Conservation (phyloP, 1,140 invertebrate species). For the Stenopsyche tienmushanensis region DNA sequence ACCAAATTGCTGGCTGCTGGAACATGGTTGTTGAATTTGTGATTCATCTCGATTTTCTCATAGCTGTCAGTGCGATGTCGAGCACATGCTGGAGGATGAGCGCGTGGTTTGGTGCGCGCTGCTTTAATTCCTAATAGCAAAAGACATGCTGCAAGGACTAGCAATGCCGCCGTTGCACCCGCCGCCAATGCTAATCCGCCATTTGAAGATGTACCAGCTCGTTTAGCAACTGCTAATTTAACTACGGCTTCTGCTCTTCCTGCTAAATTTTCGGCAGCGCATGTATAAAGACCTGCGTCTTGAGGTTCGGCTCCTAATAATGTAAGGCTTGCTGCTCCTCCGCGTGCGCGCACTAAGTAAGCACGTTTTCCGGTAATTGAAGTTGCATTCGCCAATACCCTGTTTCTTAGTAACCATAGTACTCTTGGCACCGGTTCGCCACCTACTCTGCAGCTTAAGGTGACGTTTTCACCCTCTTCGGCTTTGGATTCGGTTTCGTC, state of each 20-base stretch:
- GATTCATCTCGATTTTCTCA: conserved; percentile 74
- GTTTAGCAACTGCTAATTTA: conserved; percentile 65
- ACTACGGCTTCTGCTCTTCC: conserved; percentile 70
- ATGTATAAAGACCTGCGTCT: conserved; percentile 73
- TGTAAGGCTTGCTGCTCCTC: conserved; percentile 65
- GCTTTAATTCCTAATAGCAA: conserved; percentile 43
- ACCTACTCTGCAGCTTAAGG: conserved; percentile 68
- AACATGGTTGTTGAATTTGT: conserved; percentile 46
- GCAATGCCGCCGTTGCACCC: conserved; percentile 51
- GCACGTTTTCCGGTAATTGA: conserved; percentile 49
- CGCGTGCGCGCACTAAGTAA: conserved; percentile 52
- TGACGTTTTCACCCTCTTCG: conserved; percentile 71
- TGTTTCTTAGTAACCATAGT: conserved; percentile 49
- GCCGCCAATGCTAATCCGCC: conserved; percentile 60
- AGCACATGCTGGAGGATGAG: conserved; percentile 59
- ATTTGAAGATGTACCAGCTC: conserved; percentile 57
- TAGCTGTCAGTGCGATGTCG: conserved; percentile 65
- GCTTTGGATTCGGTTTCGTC: conserved; percentile 58
- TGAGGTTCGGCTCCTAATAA: conserved; percentile 67
- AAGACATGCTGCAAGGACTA: conserved; percentile 46
- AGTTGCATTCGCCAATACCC: conserved; percentile 56
- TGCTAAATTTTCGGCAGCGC: conserved; percentile 75
- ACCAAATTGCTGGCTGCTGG: conserved; percentile 41
- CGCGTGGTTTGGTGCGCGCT: conserved; percentile 43
- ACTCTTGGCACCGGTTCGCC: conserved; percentile 66